Conservation (phyloP, 1,140 invertebrate species). For the Acromyrmex echinatior region DNA sequence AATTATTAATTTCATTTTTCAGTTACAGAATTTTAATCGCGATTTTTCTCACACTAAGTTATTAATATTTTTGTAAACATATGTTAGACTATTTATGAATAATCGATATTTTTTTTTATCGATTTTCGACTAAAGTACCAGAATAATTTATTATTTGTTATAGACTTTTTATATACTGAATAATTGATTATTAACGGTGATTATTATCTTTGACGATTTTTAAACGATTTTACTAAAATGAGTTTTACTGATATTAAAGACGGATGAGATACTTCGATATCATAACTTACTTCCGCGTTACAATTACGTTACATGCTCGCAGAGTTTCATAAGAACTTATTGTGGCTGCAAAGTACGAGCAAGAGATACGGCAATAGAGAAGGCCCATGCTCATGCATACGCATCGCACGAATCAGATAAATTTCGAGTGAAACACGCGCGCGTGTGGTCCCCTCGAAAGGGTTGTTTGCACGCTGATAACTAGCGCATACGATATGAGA, state of each 20-base stretch:
- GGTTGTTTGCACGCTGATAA: slow-evolving; percentile 79
- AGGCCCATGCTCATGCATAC: background rate
- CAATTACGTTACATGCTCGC: background rate
- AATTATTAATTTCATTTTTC: background rate
- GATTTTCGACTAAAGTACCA: background rate
- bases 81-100: background rate
- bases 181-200: background rate
- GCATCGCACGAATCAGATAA: slow-evolving; percentile 54
- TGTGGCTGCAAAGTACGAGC: slow-evolving; percentile 19
- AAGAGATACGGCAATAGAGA: slow-evolving; percentile 25
- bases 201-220: slow-evolving; percentile 15
- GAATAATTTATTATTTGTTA: background rate
- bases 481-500: slow-evolving; percentile 71
- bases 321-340: background rate
- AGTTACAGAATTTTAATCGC: background rate
- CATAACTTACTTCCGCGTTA: background rate
- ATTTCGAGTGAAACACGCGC: slow-evolving; percentile 62
- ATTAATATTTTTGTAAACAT: background rate
- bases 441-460: slow-evolving; percentile 67
- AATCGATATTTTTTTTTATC: background rate
- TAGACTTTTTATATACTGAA: background rate
- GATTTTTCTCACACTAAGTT: background rate
- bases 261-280: background rate
- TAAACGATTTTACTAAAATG: background rate
- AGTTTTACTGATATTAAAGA: slow-evolving; percentile 1